phyloP scores from a whole-genome alignment of 2,113 vertebrate genomes.

The Cricetomys ansorgei region DNA sequence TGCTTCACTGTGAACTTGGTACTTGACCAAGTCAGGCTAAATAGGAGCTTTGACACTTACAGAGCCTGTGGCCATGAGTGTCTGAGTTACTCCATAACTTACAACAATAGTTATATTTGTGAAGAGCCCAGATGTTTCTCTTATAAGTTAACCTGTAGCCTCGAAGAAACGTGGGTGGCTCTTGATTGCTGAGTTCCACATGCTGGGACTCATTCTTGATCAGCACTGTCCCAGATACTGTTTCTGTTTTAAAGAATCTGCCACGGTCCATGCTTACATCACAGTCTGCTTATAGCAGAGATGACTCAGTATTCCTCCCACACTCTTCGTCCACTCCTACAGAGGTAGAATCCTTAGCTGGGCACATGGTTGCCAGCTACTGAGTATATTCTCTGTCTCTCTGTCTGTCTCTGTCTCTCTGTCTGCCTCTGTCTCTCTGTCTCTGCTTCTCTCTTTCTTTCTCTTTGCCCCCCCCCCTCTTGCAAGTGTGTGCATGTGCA shows the following conservation, averaged over 20 bases:
- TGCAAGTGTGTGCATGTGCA: neutral
- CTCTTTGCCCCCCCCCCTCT: neutral
- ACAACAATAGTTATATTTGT: neutral
- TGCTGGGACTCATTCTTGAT: neutral
- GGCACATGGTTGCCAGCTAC: neutral
- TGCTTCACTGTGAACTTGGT: neutral
- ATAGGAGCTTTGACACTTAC: neutral
- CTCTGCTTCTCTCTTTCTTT: neutral
- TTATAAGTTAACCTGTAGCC: neutral
- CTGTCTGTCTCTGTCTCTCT: no score
- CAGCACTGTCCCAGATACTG: neutral
- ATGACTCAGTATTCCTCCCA: neutral
- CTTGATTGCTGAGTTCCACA: neutral
- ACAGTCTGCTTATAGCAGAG: neutral
- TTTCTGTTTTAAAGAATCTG: constrained; percentile 14
- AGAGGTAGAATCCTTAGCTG: neutral
- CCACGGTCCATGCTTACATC: neutral
- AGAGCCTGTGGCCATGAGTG: neutral
- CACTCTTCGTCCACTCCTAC: neutral
- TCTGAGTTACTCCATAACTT: neutral
- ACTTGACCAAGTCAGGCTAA: neutral
- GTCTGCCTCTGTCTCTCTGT: no score
- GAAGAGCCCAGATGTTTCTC: neutral
- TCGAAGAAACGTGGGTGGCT: neutral
- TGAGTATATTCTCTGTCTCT: neutral